A percentile compares a stretch with the other conserved stretches of the same genome.
Evolutionary conservation across 2,797 vertebrate genomes (phyloP).

Genomic region (Loris lydekkerianus): DNA sequence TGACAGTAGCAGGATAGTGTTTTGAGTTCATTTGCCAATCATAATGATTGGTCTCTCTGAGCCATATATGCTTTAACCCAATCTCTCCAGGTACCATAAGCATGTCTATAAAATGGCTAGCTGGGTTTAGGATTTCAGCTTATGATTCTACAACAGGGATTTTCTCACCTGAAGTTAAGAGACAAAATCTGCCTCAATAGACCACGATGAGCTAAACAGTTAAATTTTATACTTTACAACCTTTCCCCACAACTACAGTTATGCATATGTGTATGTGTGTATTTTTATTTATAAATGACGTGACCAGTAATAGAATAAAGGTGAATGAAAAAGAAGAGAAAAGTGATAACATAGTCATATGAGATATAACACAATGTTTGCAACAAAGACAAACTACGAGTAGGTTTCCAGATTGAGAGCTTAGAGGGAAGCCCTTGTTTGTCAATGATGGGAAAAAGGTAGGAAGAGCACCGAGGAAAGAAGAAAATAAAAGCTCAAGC

Average conservation of each 20-base stretch:
- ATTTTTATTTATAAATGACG: neutral
- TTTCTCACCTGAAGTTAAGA: conserved; percentile 5
- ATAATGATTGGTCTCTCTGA: conserved; percentile 51
- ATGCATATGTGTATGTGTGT: neutral
- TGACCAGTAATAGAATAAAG: neutral
- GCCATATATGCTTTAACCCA: neutral
- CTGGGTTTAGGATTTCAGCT: conserved; percentile 33
- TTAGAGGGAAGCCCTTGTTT: neutral
- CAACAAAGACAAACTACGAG: neutral
- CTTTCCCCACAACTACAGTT: neutral
- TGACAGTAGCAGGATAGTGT: neutral
- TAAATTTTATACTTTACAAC: neutral
- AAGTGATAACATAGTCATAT: neutral
- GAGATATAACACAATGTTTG: neutral
- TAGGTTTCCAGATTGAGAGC: conserved; percentile 28
- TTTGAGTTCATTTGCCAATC: conserved; percentile 56
- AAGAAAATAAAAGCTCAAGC: neutral
- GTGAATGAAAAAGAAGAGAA: neutral
- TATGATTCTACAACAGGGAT: neutral
- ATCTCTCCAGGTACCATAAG: neutral
- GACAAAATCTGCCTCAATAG: neutral
- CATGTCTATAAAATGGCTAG: conserved; percentile 6
- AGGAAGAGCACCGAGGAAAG: neutral
- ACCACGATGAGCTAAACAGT: neutral
- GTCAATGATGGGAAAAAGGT: neutral